Evolutionary conservation across 2,888 invertebrate genomes (phyloP).

Genomic region (Heliconius hortense): DNA sequence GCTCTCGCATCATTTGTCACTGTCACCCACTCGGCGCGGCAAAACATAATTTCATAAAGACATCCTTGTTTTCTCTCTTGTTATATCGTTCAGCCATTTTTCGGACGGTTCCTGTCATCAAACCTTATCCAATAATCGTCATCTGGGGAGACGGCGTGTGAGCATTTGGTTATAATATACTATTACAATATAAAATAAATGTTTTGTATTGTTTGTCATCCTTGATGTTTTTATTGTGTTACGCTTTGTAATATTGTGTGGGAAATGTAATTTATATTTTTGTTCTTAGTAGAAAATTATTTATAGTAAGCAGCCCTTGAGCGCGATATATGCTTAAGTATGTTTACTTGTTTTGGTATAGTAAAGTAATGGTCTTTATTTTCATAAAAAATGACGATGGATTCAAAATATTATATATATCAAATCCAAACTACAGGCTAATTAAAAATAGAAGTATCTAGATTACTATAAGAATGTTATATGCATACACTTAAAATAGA

Average conservation of each 20-base stretch:
- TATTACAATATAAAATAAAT: background rate
- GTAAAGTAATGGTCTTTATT: background rate
- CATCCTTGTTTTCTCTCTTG: constrained; percentile 65
- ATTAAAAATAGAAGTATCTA: background rate
- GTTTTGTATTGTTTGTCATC: background rate
- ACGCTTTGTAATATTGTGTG: background rate
- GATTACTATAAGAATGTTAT: background rate
- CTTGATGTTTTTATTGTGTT: background rate
- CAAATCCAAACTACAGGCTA: no score
- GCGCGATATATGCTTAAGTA: no score
- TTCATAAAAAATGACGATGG: no score
- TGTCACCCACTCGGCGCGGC: constrained; percentile 74
- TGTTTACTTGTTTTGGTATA: background rate
- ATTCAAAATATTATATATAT: no score
- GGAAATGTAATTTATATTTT: background rate
- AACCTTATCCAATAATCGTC: constrained; percentile 34
- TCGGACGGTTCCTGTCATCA: constrained; percentile 34
- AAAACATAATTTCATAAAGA: constrained; percentile 79
- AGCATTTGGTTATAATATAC: constrained; percentile 4
- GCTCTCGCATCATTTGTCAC: constrained; percentile 76
- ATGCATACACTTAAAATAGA: background rate
- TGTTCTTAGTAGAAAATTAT: background rate
- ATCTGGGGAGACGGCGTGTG: constrained; percentile 11
- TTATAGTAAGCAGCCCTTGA: no score
- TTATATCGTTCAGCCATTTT: constrained; percentile 51